Evolutionary conservation across 2,113 vertebrate species (phyloP).

Genomic region (Atherinomorus stipes): DNA sequence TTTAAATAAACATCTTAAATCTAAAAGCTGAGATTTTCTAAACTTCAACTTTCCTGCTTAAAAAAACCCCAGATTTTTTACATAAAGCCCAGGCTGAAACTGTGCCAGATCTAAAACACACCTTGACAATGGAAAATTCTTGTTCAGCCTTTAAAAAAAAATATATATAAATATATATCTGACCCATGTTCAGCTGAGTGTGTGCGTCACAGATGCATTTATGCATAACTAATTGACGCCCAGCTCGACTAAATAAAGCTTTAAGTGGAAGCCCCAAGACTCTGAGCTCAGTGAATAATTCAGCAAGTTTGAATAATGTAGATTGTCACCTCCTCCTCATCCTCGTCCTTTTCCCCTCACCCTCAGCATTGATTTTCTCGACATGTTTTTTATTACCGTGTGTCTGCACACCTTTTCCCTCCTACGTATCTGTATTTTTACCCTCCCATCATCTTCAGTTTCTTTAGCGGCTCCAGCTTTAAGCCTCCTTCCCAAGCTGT

Average conservation of each 20-base stretch:
- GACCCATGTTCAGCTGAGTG: constrained; percentile 24
- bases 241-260: constrained; percentile 77
- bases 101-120: constrained; percentile 2
- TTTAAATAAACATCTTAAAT: neutral
- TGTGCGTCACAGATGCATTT: constrained; percentile 72
- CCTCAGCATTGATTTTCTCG: constrained; percentile 6
- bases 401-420: constrained; percentile 26
- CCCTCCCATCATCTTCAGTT: constrained; percentile 36
- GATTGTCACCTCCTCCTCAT: constrained; percentile 72
- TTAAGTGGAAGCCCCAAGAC: constrained; percentile 71
- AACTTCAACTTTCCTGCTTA: neutral
- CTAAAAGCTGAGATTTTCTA: neutral
- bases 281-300: constrained; percentile 77
- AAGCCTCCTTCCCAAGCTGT: constrained; percentile 25
- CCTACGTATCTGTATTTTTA: constrained; percentile 21
- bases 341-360: constrained; percentile 23
- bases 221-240: constrained; percentile 74
- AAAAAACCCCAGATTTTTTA: neutral
- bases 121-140: constrained; percentile 51
- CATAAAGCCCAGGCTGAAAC: neutral
- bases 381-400: constrained; percentile 40
- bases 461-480: constrained; percentile 28
- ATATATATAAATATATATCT: constrained; percentile 11
- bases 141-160: constrained; percentile 25
- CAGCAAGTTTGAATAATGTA: constrained; percentile 81